Conservation (phyloP, 2,888 invertebrate genomes). For the Cataglyphis rosenhaueri region DNA sequence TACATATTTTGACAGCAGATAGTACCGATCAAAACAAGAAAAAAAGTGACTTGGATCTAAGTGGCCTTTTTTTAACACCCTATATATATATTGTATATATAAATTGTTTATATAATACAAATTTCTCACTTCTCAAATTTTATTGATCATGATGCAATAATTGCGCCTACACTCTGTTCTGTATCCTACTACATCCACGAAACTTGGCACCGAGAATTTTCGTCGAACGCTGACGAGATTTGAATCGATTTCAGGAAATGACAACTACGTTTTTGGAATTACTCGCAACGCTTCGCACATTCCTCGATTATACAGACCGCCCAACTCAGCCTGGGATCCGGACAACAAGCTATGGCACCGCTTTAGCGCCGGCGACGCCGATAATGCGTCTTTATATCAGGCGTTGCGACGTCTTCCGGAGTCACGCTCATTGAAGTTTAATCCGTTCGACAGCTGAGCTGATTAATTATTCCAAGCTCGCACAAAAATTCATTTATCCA, state of each 20-base stretch:
- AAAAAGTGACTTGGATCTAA: too few species aligned
- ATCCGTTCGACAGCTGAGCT: constrained; percentile 85
- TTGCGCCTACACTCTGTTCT: neutral
- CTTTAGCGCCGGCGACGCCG: constrained; percentile 90
- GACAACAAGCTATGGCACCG: constrained; percentile 86
- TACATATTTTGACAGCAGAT: too few species aligned
- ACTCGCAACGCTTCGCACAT: constrained; percentile 71
- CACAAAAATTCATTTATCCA: constrained; percentile 1
- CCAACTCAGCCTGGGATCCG: constrained; percentile 77
- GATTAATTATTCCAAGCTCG: constrained; percentile 4
- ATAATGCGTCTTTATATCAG: constrained; percentile 87
- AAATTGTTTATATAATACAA: neutral
- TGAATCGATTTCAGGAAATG: constrained; percentile 73
- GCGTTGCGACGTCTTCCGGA: constrained; percentile 87
- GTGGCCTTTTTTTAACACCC: too few species aligned
- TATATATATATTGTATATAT: neutral
- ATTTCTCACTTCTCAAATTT: neutral
- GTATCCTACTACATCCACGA: neutral
- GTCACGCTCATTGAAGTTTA: constrained; percentile 89
- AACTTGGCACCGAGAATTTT: neutral
- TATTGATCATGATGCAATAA: neutral
- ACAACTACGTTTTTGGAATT: constrained; percentile 84
- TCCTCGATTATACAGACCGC: constrained; percentile 71
- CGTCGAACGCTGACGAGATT: neutral
- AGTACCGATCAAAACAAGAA: too few species aligned